phyloP scores from a whole-genome alignment of 2,888 invertebrate genomes.

The Pollenia angustigena region DNA sequence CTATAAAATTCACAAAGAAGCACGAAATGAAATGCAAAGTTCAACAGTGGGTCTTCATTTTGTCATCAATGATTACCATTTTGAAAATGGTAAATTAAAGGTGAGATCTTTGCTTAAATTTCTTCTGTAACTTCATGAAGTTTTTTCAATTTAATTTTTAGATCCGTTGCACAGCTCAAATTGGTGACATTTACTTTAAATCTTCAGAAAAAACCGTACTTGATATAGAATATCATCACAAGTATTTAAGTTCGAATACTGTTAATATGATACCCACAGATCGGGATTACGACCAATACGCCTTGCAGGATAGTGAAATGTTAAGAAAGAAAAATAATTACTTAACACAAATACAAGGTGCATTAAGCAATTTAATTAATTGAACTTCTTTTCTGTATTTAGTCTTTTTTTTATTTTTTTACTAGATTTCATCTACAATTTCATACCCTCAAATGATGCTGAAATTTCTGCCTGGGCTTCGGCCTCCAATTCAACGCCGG shows the following conservation, averaged over 20 bases:
- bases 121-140: neutral
- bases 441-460: slow-evolving; percentile 81
- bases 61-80: slow-evolving; percentile 85
- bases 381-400: slow-evolving; percentile 15
- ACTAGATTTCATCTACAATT: slow-evolving; percentile 82
- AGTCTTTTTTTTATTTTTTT: slow-evolving; percentile 76
- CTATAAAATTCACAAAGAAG: slow-evolving; percentile 80
- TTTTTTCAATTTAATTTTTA: slow-evolving; percentile 75
- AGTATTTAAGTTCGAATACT: slow-evolving; percentile 77
- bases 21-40: slow-evolving; percentile 84
- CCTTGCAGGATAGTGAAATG: slow-evolving; percentile 81
- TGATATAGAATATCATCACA: slow-evolving; percentile 82
- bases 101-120: slow-evolving; percentile 76
- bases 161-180: slow-evolving; percentile 88
- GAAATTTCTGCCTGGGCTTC: slow-evolving; percentile 73
- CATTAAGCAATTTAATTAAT: neutral
- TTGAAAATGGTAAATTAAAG: slow-evolving; percentile 85
- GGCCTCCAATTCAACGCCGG: slow-evolving; percentile 48
- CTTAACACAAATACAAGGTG: slow-evolving; percentile 83
- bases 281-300: slow-evolving; percentile 81
- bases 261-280: slow-evolving; percentile 80
- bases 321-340: slow-evolving; percentile 82
- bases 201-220: slow-evolving; percentile 88
- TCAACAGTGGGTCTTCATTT: slow-evolving; percentile 85
- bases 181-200: slow-evolving; percentile 88